Evolutionary conservation across 2,113 vertebrate genomes (phyloP).

Genomic region (Salvelinus fontinalis): DNA sequence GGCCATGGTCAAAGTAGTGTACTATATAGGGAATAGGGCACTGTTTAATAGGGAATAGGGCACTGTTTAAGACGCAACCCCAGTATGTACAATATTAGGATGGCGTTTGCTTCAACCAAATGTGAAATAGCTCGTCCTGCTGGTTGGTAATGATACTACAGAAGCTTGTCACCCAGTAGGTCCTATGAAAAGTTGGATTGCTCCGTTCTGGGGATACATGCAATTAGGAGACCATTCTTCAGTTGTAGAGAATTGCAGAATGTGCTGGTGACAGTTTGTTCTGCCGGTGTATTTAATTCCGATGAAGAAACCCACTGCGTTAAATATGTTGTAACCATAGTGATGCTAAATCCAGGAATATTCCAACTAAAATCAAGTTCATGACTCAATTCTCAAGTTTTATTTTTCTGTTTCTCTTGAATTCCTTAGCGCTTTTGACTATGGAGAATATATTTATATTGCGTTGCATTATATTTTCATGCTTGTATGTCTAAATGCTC

Average conservation of each 20-base stretch:
- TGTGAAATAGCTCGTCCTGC: no score
- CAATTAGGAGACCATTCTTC: background rate
- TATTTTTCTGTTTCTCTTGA: slow-evolving; percentile 5
- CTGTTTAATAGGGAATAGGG: no score
- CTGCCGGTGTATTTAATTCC: background rate
- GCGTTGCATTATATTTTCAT: slow-evolving; percentile 44
- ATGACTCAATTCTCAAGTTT: background rate
- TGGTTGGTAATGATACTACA: no score
- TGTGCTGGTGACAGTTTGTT: background rate
- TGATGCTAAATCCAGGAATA: no score
- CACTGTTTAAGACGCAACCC: no score
- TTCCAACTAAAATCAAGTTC: background rate
- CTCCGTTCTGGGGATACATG: background rate
- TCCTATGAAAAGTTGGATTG: no score
- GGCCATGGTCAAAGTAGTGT: no score
- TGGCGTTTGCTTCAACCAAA: no score
- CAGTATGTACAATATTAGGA: no score
- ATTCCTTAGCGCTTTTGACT: slow-evolving; percentile 8
- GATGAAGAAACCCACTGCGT: background rate
- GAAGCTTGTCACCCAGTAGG: no score
- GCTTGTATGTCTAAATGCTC: slow-evolving; percentile 36
- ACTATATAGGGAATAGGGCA: no score
- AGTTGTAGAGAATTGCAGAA: background rate
- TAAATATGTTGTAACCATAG: no score
- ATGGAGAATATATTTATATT: slow-evolving; percentile 52